A percentile compares a stretch with the other conserved stretches of the same genome.
Evolutionary conservation across 2,113 vertebrate genomes (phyloP).

Genomic region (Dinomys branickii): DNA sequence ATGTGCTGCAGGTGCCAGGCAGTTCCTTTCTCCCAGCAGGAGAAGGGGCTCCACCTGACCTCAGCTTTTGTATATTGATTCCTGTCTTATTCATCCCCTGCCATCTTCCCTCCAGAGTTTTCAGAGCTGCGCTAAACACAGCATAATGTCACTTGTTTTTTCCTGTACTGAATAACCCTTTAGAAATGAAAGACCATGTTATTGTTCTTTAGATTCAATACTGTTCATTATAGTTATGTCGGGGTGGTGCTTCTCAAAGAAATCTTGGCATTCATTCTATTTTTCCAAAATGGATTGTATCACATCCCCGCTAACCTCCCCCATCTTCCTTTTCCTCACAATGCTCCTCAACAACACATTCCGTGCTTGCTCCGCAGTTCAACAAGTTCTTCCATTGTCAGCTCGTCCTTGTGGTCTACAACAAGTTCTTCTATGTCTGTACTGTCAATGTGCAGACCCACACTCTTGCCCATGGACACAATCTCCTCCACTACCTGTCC

Average conservation of each 20-base stretch:
- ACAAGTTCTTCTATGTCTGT: not conserved
- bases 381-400: not conserved
- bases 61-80: not conserved
- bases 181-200: not conserved
- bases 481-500: not conserved
- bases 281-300: not conserved
- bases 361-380: not conserved
- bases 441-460: not conserved
- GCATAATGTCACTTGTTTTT: not conserved
- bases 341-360: not conserved
- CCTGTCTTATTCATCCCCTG: not conserved
- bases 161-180: not conserved
- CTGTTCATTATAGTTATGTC: not conserved
- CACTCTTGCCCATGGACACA: not conserved
- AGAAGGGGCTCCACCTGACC: not conserved
- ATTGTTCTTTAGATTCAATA: not conserved
- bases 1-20: not conserved
- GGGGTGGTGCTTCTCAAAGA: not conserved
- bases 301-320: not conserved
- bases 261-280: not conserved
- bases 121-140: not conserved
- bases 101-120: not conserved
- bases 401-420: not conserved
- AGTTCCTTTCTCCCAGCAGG: not conserved
- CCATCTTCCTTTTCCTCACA: not conserved